Percentiles rank a stretch among this genome's conserved stretches.
phyloP scores from a whole-genome alignment of 2,113 vertebrate species.

The Oryzias woworae region DNA sequence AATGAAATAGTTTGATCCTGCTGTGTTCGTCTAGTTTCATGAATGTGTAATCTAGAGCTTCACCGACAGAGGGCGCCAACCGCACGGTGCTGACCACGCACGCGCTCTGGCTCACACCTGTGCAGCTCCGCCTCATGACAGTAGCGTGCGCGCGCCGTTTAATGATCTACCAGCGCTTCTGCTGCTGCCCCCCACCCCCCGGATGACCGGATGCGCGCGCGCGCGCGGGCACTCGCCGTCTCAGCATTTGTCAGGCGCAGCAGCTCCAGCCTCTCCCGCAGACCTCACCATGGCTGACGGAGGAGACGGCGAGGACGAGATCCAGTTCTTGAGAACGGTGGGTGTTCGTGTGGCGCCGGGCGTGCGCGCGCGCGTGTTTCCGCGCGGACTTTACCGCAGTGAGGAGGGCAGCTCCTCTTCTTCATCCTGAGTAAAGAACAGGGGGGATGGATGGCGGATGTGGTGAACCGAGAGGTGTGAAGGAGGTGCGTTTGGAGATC shows the following conservation, averaged over 20 bases:
- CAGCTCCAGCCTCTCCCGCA: slow-evolving; percentile 15
- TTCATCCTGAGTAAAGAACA: slow-evolving; percentile 1
- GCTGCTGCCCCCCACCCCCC: slow-evolving; percentile 9
- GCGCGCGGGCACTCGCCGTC: slow-evolving; percentile 7
- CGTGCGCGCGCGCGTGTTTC: slow-evolving; percentile 3
- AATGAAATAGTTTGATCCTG: no score
- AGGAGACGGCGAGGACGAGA: slow-evolving; percentile 89
- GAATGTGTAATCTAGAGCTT: no score
- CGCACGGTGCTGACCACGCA: neutral
- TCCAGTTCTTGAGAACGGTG: slow-evolving; percentile 90
- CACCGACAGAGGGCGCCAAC: no score
- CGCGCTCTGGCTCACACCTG: slow-evolving; percentile 40
- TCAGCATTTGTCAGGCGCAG: neutral
- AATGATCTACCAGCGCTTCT: slow-evolving; percentile 39
- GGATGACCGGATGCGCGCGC: slow-evolving; percentile 4
- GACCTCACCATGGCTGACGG: slow-evolving; percentile 82
- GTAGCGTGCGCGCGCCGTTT: slow-evolving; percentile 35
- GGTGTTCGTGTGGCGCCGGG: slow-evolving; percentile 51
- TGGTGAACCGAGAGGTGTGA: neutral
- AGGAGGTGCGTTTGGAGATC: neutral
- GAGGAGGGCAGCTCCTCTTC: slow-evolving; percentile 36
- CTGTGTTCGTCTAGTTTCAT: no score
- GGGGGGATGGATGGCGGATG: slow-evolving; percentile 2
- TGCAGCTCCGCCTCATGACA: slow-evolving; percentile 48
- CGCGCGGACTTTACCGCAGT: slow-evolving; percentile 61